Percentiles rank a stretch among this genome's conserved stretches.
phyloP scores from a whole-genome alignment of 2,888 invertebrate genomes.

The Trisateles emortualis region DNA sequence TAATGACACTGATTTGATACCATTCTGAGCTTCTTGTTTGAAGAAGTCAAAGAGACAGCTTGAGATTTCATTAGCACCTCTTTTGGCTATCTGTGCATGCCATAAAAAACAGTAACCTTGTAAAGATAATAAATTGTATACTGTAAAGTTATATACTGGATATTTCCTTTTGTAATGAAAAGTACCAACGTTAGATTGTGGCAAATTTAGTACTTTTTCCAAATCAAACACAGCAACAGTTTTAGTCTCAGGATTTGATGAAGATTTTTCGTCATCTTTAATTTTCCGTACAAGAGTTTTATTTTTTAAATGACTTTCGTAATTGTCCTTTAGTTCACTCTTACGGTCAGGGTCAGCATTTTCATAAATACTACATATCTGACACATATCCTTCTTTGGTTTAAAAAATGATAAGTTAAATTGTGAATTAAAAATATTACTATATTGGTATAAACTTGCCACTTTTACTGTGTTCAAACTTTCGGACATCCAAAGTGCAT shows the following conservation, averaged over 20 bases:
- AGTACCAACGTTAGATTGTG: conserved; percentile 11
- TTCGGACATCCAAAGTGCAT: conserved; percentile 9
- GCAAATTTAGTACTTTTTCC: conserved; percentile 8
- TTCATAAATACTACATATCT: conserved; percentile 5
- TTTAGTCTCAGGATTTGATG: background rate
- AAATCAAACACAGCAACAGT: conserved; percentile 12
- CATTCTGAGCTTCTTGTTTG: background rate
- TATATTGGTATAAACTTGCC: conserved; percentile 7
- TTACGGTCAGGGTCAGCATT: background rate
- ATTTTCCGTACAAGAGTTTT: conserved; percentile 1
- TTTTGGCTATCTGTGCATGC: too few relatives aligned
- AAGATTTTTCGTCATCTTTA: conserved; percentile 5
- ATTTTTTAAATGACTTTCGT: conserved; percentile 5
- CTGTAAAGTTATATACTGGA: too few relatives aligned
- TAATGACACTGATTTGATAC: too few relatives aligned
- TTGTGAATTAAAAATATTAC: conserved; percentile 11
- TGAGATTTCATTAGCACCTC: conserved; percentile 5
- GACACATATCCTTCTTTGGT: conserved; percentile 12
- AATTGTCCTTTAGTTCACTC: conserved; percentile 2
- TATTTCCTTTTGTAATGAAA: too few relatives aligned
- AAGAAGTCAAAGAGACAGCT: conserved; percentile 7
- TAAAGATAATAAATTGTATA: conserved; percentile 5
- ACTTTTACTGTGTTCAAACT: conserved; percentile 7
- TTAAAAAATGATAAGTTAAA: conserved; percentile 14
- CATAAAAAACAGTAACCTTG: conserved; percentile 9